phyloP scores from a whole-genome alignment of 2,113 vertebrate species.

The Hydropotes inermis region DNA sequence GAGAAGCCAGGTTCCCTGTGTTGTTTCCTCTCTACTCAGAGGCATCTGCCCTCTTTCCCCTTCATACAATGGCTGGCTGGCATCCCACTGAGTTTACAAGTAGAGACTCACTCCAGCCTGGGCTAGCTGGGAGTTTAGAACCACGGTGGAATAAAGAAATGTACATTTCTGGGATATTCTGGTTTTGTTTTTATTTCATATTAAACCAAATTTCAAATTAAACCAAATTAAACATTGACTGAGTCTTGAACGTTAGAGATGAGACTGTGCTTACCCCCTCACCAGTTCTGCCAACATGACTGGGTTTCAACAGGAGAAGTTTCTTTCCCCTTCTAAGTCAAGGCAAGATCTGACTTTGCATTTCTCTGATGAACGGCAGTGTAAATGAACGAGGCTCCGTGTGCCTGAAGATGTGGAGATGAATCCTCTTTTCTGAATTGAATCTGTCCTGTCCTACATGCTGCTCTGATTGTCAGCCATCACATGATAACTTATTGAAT shows the following conservation, averaged over 20 bases:
- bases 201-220: background rate
- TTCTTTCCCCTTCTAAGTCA: background rate
- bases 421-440: constrained; percentile 20
- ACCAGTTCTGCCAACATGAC: background rate
- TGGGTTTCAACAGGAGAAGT: background rate
- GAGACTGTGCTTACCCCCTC: background rate
- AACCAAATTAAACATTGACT: background rate
- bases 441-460: constrained; percentile 29
- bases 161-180: background rate
- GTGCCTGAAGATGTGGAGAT: background rate
- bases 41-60: background rate
- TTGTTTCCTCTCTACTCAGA: background rate
- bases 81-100: constrained; percentile 19
- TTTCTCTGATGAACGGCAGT: background rate
- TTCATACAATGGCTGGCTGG: background rate
- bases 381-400: background rate
- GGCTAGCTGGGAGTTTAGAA: constrained; percentile 23
- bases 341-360: constrained; percentile 10
- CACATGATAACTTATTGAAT: constrained; percentile 21
- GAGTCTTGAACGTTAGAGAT: background rate
- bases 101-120: background rate
- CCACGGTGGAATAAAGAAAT: constrained; percentile 47
- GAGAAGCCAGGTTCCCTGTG: background rate
- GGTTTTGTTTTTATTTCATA: constrained; percentile 44
- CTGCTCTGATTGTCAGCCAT: background rate